Evolutionary conservation across 1,140 invertebrate species (phyloP), one percentile per base, ranked within the genome.

Genomic region (Drosophila athabasca): DNA sequence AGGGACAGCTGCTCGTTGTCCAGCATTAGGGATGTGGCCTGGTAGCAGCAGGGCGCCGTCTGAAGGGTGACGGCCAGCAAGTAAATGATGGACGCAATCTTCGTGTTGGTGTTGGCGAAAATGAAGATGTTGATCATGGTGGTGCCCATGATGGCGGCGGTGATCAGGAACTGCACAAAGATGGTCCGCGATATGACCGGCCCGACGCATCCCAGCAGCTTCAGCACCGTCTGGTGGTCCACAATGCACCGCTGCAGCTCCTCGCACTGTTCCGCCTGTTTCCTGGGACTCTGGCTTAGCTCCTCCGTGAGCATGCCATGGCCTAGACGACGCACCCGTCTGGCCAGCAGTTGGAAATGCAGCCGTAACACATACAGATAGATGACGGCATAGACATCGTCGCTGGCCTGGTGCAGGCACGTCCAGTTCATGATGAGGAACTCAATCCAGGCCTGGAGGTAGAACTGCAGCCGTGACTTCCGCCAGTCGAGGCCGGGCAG

Each of bases 71-170:
- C 71, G 7, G 81, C 79, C 26, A 79, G 22, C 9, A 84, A 39
- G 22, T 76, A 84, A 8, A 79, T 66, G n/a, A 49, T 66, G 1
- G 71, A 84, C 0, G 67, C 76, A 17, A 84, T 59, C 22, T 61
- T 65, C 0, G 71, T 51, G 6, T 81, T 76, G 22, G 74, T 61
- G 15, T 76, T 71, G 13, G 81, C 76, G n/a, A 82, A 84, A 2
- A 84, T 67, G 9, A 82, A 62, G 13, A 84, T 76, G 11, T 84
- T 84, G 8, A 84, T 82, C 49, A 84, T 60, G 3, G 81, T 82
- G 15, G 59, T 62, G 44, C 79, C 71, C 52, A 84, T 59, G 5
- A 79, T 76, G 49, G 52, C 62, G 49, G 79, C 81, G 17, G 79
- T 82, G 9, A 82, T 69, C 26, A 83, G 57, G 41, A 84, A 82